These are phyloP conservation scores for Antennarius striatus DNA, from an alignment of 2,113 vertebrate species.

Conservation along the genomic window DNA sequence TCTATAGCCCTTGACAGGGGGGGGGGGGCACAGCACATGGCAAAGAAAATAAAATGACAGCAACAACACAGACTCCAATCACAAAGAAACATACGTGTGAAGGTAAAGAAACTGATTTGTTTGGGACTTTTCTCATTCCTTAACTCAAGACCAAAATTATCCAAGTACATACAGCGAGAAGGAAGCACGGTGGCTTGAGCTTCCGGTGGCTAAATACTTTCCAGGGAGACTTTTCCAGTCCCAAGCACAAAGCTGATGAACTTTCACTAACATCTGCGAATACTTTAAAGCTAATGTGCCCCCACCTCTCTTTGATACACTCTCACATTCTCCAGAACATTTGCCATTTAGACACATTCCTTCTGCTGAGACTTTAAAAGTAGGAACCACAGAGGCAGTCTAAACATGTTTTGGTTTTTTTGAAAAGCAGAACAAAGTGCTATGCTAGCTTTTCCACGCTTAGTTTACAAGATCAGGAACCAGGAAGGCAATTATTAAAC, in stretches of 20 bases:
- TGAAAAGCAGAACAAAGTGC: constrained; percentile 62
- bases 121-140: constrained; percentile 26
- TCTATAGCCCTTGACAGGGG: constrained; percentile 29
- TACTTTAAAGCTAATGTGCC: constrained; percentile 75
- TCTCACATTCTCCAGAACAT: constrained; percentile 69
- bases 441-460: constrained; percentile 64
- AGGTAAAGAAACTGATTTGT: constrained; percentile 31
- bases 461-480: constrained; percentile 63
- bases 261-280: constrained; percentile 81
- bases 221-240: constrained; percentile 71
- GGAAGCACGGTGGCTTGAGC: constrained; percentile 51
- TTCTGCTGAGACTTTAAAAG: constrained; percentile 72
- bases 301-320: constrained; percentile 69
- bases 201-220: constrained; percentile 67
- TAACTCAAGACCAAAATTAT: constrained; percentile 66
- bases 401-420: constrained; percentile 72
- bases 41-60: constrained; percentile 2
- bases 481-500: constrained; percentile 54
- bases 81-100: constrained; percentile 13
- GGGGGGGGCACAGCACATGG: constrained; percentile 17
- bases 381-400: constrained; percentile 74
- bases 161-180: constrained; percentile 61
- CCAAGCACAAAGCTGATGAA: constrained; percentile 68
- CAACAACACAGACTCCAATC: constrained; percentile 9
- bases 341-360: constrained; percentile 82